Conservation (phyloP, 2,888 invertebrate genomes). For the Nomada goodeniana region DNA sequence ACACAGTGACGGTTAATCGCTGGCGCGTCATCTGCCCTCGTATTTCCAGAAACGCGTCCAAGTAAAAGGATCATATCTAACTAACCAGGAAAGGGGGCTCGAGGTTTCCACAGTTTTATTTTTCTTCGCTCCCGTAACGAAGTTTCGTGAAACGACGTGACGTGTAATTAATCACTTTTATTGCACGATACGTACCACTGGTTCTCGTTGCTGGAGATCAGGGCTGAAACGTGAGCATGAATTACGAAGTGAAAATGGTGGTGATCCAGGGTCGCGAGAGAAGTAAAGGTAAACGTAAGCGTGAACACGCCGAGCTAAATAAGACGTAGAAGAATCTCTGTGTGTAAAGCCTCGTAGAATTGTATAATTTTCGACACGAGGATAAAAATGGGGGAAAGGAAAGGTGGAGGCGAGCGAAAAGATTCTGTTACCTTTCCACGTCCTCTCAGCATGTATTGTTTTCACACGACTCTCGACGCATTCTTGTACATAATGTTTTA, state of each 20-base stretch:
- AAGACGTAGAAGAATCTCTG: slow-evolving; percentile 49
- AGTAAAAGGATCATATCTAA: background rate
- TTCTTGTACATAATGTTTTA: slow-evolving; percentile 84
- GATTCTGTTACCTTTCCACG: slow-evolving; percentile 62
- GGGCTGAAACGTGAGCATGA: background rate
- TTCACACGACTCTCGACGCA: slow-evolving; percentile 75
- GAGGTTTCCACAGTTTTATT: background rate
- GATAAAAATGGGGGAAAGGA: background rate
- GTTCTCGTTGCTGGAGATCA: background rate
- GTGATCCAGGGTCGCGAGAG: slow-evolving; percentile 34
- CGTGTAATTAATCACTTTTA: slow-evolving; percentile 21
- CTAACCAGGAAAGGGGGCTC: background rate
- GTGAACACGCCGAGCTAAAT: slow-evolving; percentile 27
- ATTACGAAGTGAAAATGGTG: slow-evolving; percentile 13
- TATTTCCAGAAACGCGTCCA: background rate
- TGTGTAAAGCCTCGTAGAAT: slow-evolving; percentile 59
- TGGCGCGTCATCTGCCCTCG: too few relatives aligned
- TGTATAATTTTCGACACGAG: slow-evolving; percentile 55
- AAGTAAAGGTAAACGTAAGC: slow-evolving; percentile 38
- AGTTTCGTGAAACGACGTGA: background rate
- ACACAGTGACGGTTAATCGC: too few relatives aligned
- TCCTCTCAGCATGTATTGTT: slow-evolving; percentile 63
- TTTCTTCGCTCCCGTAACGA: background rate
- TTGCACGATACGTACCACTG: background rate
- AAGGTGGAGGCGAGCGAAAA: background rate